These are phyloP conservation scores for Brachyptera risi DNA, from an alignment of 2,888 invertebrate species.

Conservation along the genomic window DNA sequence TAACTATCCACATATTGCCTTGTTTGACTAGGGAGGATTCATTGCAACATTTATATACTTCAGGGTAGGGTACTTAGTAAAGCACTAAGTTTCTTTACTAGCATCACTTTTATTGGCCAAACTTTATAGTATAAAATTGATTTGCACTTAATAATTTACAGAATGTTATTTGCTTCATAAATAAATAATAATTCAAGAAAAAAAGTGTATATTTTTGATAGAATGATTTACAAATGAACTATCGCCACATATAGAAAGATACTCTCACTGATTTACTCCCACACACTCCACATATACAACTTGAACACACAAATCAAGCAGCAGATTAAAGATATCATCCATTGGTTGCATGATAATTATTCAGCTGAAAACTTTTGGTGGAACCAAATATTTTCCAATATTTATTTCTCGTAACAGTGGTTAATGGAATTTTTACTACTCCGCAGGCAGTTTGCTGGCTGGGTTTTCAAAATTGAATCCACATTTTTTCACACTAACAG, in stretches of 20 bases:
- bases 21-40: constrained; percentile 11
- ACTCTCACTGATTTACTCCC: constrained; percentile 26
- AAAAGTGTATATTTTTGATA: constrained; percentile 50
- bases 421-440: background rate
- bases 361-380: constrained; percentile 8
- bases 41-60: constrained; percentile 1
- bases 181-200: constrained; percentile 40
- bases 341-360: constrained; percentile 36
- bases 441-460: background rate
- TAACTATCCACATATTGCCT: background rate
- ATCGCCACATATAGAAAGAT: constrained; percentile 43
- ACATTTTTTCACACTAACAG: constrained; percentile 36
- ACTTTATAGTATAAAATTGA: constrained; percentile 19
- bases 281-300: constrained; percentile 36
- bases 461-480: constrained; percentile 42
- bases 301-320: constrained; percentile 46
- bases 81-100: background rate
- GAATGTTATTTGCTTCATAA: constrained; percentile 20
- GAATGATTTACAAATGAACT: constrained; percentile 55
- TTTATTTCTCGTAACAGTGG: constrained; percentile 13
- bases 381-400: constrained; percentile 14
- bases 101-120: constrained; percentile 20
- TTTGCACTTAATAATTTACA: constrained; percentile 16
- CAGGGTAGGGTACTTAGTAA: background rate
- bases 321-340: constrained; percentile 42